A percentile compares a stretch with the other conserved stretches of the same genome.
phyloP scores from a whole-genome alignment of 2,797 vertebrate species.

The Pseudotriccus pelzelni region DNA sequence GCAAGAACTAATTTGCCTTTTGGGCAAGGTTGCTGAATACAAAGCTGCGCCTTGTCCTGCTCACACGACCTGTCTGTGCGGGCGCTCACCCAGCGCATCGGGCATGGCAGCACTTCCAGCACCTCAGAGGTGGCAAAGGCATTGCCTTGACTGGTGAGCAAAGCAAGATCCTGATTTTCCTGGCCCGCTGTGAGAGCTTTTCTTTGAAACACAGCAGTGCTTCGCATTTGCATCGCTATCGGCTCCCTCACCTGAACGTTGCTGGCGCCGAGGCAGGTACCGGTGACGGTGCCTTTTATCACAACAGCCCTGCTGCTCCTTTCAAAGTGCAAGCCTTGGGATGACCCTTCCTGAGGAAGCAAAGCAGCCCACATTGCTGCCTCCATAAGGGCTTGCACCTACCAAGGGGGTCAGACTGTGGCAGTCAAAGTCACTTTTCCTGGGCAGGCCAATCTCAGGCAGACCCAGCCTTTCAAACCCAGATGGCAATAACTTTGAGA shows the following conservation, averaged over 20 bases:
- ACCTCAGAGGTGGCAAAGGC: background rate
- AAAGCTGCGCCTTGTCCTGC: background rate
- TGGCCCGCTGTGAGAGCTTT: fast-evolving
- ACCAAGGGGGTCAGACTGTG: background rate
- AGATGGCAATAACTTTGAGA: background rate
- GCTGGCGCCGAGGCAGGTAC: fast-evolving
- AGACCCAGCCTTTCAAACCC: background rate
- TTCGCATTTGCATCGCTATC: background rate
- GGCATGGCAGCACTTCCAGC: background rate
- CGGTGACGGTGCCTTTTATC: fast-evolving
- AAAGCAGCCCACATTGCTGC: background rate
- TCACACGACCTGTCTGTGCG: background rate
- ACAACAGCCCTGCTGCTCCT: background rate
- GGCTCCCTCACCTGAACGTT: background rate
- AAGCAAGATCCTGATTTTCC: background rate
- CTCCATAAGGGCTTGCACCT: background rate
- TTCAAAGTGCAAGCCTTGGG: background rate
- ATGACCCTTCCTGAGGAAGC: background rate
- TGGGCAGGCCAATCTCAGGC: background rate
- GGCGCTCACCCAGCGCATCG: background rate
- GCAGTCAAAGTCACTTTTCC: background rate
- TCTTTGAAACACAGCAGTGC: background rate
- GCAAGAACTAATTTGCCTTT: constrained; percentile 65
- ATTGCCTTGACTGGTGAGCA: background rate
- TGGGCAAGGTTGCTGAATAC: constrained; percentile 4